Conservation (phyloP, 2,113 vertebrate species). For the Pelecanus crispus region DNA sequence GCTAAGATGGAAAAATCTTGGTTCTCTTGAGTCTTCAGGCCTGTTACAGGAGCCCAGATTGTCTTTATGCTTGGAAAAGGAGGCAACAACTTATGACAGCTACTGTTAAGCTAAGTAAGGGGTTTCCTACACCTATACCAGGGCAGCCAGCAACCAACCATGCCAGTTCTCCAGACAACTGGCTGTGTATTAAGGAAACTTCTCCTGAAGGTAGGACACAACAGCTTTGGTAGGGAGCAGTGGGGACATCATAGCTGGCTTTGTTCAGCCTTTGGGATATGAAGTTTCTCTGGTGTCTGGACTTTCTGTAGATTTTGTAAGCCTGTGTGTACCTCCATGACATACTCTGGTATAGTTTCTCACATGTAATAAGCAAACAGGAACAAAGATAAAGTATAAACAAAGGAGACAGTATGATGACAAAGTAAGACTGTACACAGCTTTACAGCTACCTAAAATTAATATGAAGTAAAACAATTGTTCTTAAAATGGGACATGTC, state of each 20-base stretch:
- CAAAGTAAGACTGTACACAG: background rate
- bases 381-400: background rate
- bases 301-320: background rate
- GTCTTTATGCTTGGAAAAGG: background rate
- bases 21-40: background rate
- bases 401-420: background rate
- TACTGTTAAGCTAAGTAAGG: background rate
- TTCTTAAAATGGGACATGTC: background rate
- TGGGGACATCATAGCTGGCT: accelerated
- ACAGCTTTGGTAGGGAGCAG: accelerated
- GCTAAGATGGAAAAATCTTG: background rate
- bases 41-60: background rate
- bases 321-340: background rate
- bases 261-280: background rate
- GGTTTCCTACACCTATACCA: background rate
- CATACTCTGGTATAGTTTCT: background rate
- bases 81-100: background rate
- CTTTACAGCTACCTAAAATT: background rate
- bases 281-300: background rate
- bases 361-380: background rate
- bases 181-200: background rate
- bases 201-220: background rate
- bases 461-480: background rate
- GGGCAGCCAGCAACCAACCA: accelerated
- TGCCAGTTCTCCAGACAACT: background rate